Evolutionary conservation across 2,888 invertebrate genomes (phyloP), one percentile per base, ranked within the genome.

Genomic region (Escarpia spicata): DNA sequence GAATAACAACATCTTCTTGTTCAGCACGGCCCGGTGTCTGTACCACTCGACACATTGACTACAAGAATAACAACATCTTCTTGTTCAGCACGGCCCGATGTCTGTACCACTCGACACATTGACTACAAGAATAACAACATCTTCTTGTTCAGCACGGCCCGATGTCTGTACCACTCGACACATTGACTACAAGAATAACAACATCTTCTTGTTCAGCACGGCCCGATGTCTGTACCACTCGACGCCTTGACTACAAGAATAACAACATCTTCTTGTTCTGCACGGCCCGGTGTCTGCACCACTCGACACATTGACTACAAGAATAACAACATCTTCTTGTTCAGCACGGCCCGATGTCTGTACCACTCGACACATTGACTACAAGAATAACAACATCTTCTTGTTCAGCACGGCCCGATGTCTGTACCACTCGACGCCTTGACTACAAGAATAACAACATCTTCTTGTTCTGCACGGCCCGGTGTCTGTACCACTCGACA

Each of bases 281-380:
- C 8, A 95, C 95, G 2, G 95, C 94, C 12, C 96, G 93, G n/a
- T 95, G 94, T 91, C 95, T 95, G 93, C 96, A 94, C 96, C 96
- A 96, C 93, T 96, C 96, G 91, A 96, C 95, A 0, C 96, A 96
- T 95, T 96, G 96, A 43, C 96, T 96, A 94, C 43, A 52, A 52
- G 52, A 52, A 2, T n/a, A n/a, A n/a, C n/a, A 96, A 93, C 95
- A 96, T 95, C 94, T 96, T 96, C 92, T 96, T 95, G 92, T 95
- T 95, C 10, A 96, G 95, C 8, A 95, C 95, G 3, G 95, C 94
- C 12, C 96, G 93, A n/a, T 95, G 94, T 91, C 95, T 95, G 93
- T 95, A 94, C 96, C 96, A 96, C 92, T 96, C 95, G 92, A 96
- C 95, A 0, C 96, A 96, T 94, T 96, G 96, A 44, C 96, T 96